A percentile compares a stretch with the other conserved stretches of the same genome.
phyloP scores from a whole-genome alignment of 92 coral and sea anemone genomes.

The Parazoanthus swiftii region DNA sequence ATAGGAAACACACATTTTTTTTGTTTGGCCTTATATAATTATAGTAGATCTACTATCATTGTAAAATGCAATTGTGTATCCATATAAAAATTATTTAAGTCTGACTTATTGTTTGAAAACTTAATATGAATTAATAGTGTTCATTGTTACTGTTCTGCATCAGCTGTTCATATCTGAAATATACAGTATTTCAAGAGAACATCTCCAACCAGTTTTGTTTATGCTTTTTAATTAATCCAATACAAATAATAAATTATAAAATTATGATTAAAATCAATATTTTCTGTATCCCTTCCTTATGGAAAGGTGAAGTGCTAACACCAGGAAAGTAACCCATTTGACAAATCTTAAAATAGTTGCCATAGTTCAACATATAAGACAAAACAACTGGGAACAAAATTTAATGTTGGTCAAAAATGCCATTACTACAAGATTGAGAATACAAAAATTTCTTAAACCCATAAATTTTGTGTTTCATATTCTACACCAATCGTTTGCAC shows the following conservation, averaged over 20 bases:
- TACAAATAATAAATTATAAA: not conserved
- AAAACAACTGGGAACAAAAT: conserved; percentile 1
- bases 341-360: conserved; percentile 8
- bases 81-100: not conserved
- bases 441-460: conserved; percentile 8
- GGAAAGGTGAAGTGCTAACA: conserved; percentile 24
- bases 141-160: conserved; percentile 19
- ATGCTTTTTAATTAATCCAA: not conserved
- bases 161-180: conserved; percentile 16
- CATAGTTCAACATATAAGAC: not conserved
- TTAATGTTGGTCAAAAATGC: conserved; percentile 19
- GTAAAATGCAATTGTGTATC: conserved; percentile 3
- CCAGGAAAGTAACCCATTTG: conserved; percentile 9
- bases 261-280: not conserved
- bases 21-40: not conserved
- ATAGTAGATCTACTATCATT: not conserved
- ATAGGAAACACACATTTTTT: conserved; percentile 5
- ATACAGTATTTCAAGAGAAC: conserved; percentile 5
- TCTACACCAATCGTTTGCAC: conserved; percentile 13
- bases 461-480: conserved; percentile 16
- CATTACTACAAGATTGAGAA: conserved; percentile 13
- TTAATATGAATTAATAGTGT: conserved; percentile 13
- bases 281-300: conserved; percentile 8
- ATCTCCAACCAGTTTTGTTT: conserved; percentile 16
- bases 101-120: conserved; percentile 9